A percentile compares a stretch with the other conserved stretches of the same genome.
phyloP scores from a whole-genome alignment of 2,888 invertebrate genomes.

The Hirtodrosophila alboralis region DNA sequence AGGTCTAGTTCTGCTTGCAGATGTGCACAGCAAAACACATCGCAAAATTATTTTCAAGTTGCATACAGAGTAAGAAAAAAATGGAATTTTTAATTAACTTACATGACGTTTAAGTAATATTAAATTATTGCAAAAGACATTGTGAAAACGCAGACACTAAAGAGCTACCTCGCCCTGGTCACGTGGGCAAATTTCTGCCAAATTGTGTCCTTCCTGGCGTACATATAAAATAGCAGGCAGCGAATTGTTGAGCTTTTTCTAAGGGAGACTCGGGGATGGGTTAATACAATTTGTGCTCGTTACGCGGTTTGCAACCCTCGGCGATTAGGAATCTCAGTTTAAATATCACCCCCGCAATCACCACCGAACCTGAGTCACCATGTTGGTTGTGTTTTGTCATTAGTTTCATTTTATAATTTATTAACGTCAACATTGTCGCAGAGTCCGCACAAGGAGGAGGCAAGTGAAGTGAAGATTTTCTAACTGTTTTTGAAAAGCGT shows the following conservation, averaged over 20 bases:
- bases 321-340: slow-evolving; percentile 44
- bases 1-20: slow-evolving; percentile 49
- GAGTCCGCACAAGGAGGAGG: slow-evolving; percentile 40
- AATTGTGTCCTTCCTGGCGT: slow-evolving; percentile 39
- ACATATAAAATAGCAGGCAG: slow-evolving; percentile 16
- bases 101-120: slow-evolving; percentile 75
- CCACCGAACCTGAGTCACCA: slow-evolving; percentile 9
- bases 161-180: slow-evolving; percentile 19
- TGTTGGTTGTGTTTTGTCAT: slow-evolving; percentile 76
- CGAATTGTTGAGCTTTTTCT: too few relatives aligned
- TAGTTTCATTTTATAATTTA: slow-evolving; percentile 83
- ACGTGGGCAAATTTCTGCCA: slow-evolving; percentile 27
- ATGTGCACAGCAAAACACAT: slow-evolving; percentile 63
- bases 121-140: slow-evolving; percentile 53
- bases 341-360: slow-evolving; percentile 46
- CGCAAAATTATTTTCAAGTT: slow-evolving; percentile 77
- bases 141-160: slow-evolving; percentile 21
- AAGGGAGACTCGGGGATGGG: slow-evolving; percentile 1
- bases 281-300: slow-evolving; percentile 77
- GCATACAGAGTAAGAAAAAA: slow-evolving; percentile 41
- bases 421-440: slow-evolving; percentile 81
- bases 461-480: slow-evolving; percentile 46
- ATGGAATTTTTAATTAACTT: slow-evolving; percentile 82
- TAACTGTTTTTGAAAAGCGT: slow-evolving; percentile 82
- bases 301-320: slow-evolving; percentile 74